Evolutionary conservation across 2,113 vertebrate species (phyloP), one percentile per base, ranked within the genome.

Genomic region (Rhagologus leucostigma): DNA sequence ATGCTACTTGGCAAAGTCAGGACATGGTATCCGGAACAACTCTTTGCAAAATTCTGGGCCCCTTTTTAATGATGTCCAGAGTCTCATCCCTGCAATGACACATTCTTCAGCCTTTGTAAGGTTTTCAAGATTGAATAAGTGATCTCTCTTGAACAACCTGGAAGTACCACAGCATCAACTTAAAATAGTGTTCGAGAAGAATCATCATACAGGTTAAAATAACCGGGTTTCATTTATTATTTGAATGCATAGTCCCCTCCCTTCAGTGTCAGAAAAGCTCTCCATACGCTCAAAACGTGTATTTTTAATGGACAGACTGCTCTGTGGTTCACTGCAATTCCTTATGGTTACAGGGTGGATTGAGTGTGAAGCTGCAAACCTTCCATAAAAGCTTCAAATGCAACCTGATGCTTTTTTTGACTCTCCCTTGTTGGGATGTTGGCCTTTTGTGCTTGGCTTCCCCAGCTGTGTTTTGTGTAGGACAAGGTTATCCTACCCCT

Each of bases 1-100:
- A 24, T 64, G 26, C 27, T 59, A 11, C 55, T 30, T 93, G 32
- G 29, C 4, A 5, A 75, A 89, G 26, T 62, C 59, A 84, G 81
- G 82, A 30, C 17, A 12, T 0, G 3, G 9, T 39, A 71, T 42
- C 30, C 0, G 0, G 42, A 71, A 18, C 35, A 76, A 35, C 19
- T 83, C 39, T 33, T 82, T 17, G 44, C 59, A 93, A 35, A 79
- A 41, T 70, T 47, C 53, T 39, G 11, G 13, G 23, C 20, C 23
- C 19, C 9, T 50, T 67, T 26, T 73, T 49, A 53, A 37, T 50
- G 46, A 18, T 53, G 18, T 29, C 71, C n/a, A 62, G 39, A 68
- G 13, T 59, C 87, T 82, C 24, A 21, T 65, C 21, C 35, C 35
- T 75, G 8, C 47, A 42, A 1, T 33, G 30, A 26, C 50, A 64